Base-by-base conservation (phyloP, 2,888 invertebrate genomes). In the Cataglyphis cursor region DNA sequence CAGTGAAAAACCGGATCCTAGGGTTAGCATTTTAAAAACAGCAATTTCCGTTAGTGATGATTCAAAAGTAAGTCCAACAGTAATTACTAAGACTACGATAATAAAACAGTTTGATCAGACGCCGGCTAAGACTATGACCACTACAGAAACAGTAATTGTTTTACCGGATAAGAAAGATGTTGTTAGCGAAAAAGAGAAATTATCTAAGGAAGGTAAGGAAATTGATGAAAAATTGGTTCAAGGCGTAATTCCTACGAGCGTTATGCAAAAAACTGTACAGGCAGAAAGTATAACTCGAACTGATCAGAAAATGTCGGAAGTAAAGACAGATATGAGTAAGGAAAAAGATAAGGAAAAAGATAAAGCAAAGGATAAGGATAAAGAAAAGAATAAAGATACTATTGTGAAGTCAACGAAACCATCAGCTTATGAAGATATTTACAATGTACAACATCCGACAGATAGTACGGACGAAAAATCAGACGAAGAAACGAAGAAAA, bases 131-230 rank as follows among this genome's bases (percentile, higher is more conserved):
- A 76, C 70, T 8, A 70, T 84, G 48, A 85, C 82, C 0, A 86
- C 88, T n/a, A 85, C 75, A 51, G 88, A 87, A 5, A 62, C 54
- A 9, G n/a, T 31, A 4, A 68, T 83, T 0, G 18, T 86, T 48
- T 44, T 76, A 0, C 74, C 82, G 0, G 85, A 73, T 12, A 89
- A 82, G 24, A 78, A 81, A 54, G 81, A 57, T 3, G 4, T 54
- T 3, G 74, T 83, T 6, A 93, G 92, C 38, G 95, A 95, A 85
- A 96, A 96, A 89, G 96, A 96, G 44, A 96, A 96, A 35, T 94
- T 95, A 48, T 96, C 96, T 0, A 96, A 95, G 74, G 96, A 96
- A 85, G 96, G 96, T 41, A 96, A 95, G 88, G 96, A 96, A 91
- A 93, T 96, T 44, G 96, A 96, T 15, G 96, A 96, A 91, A 94